Evolutionary conservation across 92 coral and sea anemone genomes (phyloP), one percentile per base, ranked within the genome.

Genomic region (Ricordea florida): DNA sequence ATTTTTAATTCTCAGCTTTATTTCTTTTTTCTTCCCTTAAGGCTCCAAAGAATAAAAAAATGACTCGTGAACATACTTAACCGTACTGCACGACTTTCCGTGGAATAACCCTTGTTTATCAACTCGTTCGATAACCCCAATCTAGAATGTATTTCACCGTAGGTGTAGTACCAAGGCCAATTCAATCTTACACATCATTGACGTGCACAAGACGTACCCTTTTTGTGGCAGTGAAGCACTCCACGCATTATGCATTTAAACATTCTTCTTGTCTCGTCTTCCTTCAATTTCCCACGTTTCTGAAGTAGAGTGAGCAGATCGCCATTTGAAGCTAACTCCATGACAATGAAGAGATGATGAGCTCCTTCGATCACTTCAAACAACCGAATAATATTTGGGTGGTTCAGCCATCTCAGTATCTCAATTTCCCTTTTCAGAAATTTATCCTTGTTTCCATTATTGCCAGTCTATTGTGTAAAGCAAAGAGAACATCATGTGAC

Each of bases 261-360:
- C 37, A 91, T 50, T 6, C 34, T 68, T 33, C 66, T 91, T 6
- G 97, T 88, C 46, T 91, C 93, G 17, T 76, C 58, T 59, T 91
- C 97, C 3, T 59, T 35, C 10, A 91, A 32, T 14, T 70, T 47
- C 10, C 53, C 81, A 44, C 79, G 75, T 49, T 83, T 57, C 26
- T 74, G 97, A 20, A 91, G 30, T 18, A 83, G 68, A 45, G 67
- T 67, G 14, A 91, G 87, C 30, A 91, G 62, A 53, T 91, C 97
- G 2, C 88, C 89, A 18, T 91, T 85, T 7, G 85, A 71, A 18
- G 97, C 97, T 5, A 87, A 61, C 73, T 91, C 97, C 97, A 91
- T 87, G 51, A 91, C 79, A 55, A 91, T 82, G 77, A 87, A 91
- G 69, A 83, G 84, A 1, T 82, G 64, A 30, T 61, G 49, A 2